phyloP scores from a whole-genome alignment of 2,888 invertebrate genomes.

The Mystacides longicornis region DNA sequence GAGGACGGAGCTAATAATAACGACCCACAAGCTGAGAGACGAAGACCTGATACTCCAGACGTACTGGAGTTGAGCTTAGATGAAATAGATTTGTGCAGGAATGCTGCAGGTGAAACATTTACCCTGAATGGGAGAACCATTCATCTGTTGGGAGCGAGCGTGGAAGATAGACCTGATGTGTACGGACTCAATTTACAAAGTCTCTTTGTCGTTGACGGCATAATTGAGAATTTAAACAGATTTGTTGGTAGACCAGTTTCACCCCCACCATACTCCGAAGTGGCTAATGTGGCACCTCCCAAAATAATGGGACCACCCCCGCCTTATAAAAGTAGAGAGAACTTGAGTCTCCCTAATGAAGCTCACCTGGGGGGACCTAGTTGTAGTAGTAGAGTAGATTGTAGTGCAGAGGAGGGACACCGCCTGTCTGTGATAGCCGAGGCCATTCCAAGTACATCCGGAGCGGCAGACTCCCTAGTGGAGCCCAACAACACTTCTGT shows the following conservation, averaged over 20 bases:
- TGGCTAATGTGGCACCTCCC: slow-evolving; percentile 32
- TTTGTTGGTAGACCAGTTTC: slow-evolving; percentile 23
- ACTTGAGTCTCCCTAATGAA: slow-evolving; percentile 21
- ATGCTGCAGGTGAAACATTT: slow-evolving; percentile 35
- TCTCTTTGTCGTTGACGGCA: slow-evolving; percentile 19
- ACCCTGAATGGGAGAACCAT: slow-evolving; percentile 44
- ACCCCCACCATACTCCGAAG: slow-evolving; percentile 42
- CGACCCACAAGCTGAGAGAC: slow-evolving; percentile 13
- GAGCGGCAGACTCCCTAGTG: background rate
- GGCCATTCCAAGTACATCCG: background rate
- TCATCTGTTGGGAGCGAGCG: slow-evolving; percentile 38
- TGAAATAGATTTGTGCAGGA: slow-evolving; percentile 27
- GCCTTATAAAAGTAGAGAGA: slow-evolving; percentile 30
- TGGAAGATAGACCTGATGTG: slow-evolving; percentile 36
- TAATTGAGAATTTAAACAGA: slow-evolving; percentile 21
- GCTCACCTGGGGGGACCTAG: background rate
- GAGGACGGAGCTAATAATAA: slow-evolving; percentile 8
- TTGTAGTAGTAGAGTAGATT: background rate
- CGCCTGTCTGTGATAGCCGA: background rate
- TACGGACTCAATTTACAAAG: slow-evolving; percentile 27
- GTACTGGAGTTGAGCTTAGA: slow-evolving; percentile 39
- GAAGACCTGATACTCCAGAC: slow-evolving; percentile 40
- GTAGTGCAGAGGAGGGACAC: background rate
- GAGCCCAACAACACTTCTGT: background rate
- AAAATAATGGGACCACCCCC: slow-evolving; percentile 46